Conservation (phyloP, 2,113 vertebrate species). For the Erythrolamprus reginae region DNA sequence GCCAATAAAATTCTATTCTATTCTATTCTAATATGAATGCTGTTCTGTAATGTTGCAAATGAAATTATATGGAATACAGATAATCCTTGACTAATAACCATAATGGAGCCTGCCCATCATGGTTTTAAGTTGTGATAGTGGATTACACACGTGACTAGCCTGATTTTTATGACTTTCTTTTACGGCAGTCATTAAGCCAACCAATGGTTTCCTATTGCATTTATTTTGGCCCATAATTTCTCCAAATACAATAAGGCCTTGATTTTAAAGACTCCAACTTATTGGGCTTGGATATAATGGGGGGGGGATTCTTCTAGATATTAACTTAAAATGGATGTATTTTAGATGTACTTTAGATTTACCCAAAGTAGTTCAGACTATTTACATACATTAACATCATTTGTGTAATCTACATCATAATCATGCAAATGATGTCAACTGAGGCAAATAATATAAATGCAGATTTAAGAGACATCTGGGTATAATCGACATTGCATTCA, state of each 20-base stretch:
- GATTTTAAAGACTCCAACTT: neutral
- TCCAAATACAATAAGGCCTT: neutral
- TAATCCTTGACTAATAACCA: neutral
- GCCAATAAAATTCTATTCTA: too few relatives aligned
- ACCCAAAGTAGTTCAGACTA: neutral
- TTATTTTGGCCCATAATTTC: neutral
- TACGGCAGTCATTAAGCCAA: neutral
- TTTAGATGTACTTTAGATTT: neutral
- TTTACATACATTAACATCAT: neutral
- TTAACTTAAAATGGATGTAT: neutral
- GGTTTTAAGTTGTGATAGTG: neutral
- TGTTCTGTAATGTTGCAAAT: neutral
- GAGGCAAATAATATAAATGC: neutral
- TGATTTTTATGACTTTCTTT: neutral
- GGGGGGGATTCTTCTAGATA: neutral
- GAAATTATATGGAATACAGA: neutral
- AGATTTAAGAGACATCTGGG: neutral
- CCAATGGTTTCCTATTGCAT: neutral
- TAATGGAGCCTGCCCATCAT: neutral
- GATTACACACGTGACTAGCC: neutral
- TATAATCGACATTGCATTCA: neutral
- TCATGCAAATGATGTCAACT: neutral
- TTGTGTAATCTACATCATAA: neutral
- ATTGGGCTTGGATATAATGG: neutral
- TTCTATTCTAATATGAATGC: too few relatives aligned